A percentile compares a stretch with the other conserved stretches of the same genome.
Evolutionary conservation across 2,797 vertebrate genomes (phyloP).

Genomic region (Poeciliopsis gracilis): DNA sequence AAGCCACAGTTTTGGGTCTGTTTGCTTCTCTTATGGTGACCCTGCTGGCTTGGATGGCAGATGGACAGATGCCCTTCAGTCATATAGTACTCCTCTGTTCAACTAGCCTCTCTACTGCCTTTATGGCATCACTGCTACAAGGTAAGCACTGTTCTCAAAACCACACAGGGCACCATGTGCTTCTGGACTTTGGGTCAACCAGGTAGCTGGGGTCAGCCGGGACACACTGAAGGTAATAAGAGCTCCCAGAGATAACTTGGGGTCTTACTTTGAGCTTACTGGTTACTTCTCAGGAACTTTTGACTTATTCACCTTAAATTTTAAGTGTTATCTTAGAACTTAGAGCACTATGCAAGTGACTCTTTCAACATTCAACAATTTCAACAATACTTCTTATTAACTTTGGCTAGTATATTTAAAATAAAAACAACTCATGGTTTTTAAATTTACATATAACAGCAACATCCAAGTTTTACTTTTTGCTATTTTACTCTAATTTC

Average conservation of each 20-base stretch:
- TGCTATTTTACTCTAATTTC: background rate
- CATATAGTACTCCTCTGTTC: slow-evolving; percentile 90
- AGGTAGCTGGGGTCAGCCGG: background rate
- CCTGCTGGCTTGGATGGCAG: slow-evolving; percentile 89
- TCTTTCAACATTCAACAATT: no score
- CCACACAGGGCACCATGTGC: background rate
- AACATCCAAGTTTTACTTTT: no score
- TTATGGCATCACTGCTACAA: slow-evolving; percentile 91
- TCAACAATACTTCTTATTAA: no score
- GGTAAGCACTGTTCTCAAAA: slow-evolving; percentile 69
- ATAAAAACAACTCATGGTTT: no score
- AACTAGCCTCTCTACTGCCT: slow-evolving; percentile 89
- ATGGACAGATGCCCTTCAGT: slow-evolving; percentile 84
- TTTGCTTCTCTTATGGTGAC: slow-evolving; percentile 88
- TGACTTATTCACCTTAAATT: no score
- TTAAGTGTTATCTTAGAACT: no score
- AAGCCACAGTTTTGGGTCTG: slow-evolving; percentile 92
- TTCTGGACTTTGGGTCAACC: background rate
- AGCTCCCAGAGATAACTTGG: background rate
- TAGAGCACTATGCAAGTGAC: no score
- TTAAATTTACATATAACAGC: no score
- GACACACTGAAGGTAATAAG: background rate
- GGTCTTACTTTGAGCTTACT: no score
- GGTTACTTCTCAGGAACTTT: no score
- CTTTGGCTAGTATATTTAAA: no score